A percentile compares a stretch with the other conserved stretches of the same genome.
Conservation (phyloP, 2,113 vertebrate species). For the Baryphthengus martii region DNA sequence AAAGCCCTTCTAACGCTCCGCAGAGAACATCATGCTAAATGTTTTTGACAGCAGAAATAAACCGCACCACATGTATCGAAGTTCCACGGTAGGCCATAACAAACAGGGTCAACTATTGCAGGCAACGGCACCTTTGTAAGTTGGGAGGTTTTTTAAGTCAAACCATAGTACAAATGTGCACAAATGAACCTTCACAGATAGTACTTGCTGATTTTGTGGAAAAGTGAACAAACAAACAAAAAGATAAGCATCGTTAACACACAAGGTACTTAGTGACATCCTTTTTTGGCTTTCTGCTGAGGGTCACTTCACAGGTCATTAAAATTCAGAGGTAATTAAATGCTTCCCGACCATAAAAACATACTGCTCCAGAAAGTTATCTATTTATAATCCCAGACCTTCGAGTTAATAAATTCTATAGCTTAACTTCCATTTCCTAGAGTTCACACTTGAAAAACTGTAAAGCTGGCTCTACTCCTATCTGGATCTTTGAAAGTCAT, state of each 20-base stretch:
- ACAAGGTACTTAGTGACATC: not conserved
- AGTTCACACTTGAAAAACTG: not conserved
- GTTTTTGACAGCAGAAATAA: not conserved
- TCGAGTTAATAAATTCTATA: not conserved
- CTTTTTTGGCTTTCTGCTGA: not conserved
- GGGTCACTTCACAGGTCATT: not conserved
- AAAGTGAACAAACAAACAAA: not conserved
- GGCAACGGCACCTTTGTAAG: not conserved
- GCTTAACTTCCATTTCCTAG: not conserved
- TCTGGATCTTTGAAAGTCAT: not conserved
- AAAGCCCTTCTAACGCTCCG: not conserved
- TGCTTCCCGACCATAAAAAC: not conserved
- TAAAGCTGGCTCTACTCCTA: not conserved
- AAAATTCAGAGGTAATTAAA: not conserved
- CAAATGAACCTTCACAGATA: not conserved
- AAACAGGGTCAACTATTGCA: not conserved
- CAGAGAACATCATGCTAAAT: not conserved
- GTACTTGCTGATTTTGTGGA: conserved; percentile 18
- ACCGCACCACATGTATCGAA: not conserved
- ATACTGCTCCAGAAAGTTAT: not conserved
- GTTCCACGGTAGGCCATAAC: not conserved
- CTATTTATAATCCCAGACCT: not conserved
- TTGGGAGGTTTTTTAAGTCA: not conserved
- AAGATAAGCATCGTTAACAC: not conserved
- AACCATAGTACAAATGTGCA: not conserved